Evolutionary conservation across 2,113 vertebrate species (phyloP), one percentile per base, ranked within the genome.

Genomic region (Cheilinus undulatus): DNA sequence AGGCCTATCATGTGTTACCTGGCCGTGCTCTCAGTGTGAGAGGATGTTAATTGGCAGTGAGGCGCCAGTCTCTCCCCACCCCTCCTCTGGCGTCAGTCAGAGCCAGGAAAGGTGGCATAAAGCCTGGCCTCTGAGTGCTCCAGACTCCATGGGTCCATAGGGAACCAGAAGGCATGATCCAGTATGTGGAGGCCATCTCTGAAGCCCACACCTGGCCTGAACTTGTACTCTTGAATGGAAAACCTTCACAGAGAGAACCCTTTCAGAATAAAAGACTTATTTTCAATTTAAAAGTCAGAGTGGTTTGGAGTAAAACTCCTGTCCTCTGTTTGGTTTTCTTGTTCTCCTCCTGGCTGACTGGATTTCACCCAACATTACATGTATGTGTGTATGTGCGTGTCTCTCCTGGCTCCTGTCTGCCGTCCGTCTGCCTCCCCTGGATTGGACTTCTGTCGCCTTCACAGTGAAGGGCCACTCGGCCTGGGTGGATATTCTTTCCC

Each of bases 401-500:
- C 13, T 53, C 50, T 73, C 57, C 82, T 86, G 84, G 79, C 86
- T 89, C 83, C 84, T 74, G 90, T 73, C 88, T 81, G 80, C 76
- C 78, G 28, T 85, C 76, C 75, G 87, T 86, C 87, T 88, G 91
- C 71, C 84, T 89, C 85, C 86, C 85, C 90, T 76, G 86, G 78
- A 85, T 84, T 73, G 88, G 82, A 84, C 87, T 91, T 83, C 87
- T 90, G 89, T 91, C 83, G 85, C 90, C 90, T 85, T 84, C 42
- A 19, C 87, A 80, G 84, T 58, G 69, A 86, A 92, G 81, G 88
- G 78, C 91, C 89, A 90, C 90, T 91, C 91, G 85, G 88, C 91
- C 91, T 90, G 89, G 86, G 85, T 82, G 92, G 90, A 93, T 93
- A 90, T 92, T 92, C 91, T 93, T 94, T 93, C 92, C 81, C 82